These are phyloP conservation scores for Microvelia longipes DNA, from an alignment of 1,140 invertebrate species.

Conservation along the genomic window DNA sequence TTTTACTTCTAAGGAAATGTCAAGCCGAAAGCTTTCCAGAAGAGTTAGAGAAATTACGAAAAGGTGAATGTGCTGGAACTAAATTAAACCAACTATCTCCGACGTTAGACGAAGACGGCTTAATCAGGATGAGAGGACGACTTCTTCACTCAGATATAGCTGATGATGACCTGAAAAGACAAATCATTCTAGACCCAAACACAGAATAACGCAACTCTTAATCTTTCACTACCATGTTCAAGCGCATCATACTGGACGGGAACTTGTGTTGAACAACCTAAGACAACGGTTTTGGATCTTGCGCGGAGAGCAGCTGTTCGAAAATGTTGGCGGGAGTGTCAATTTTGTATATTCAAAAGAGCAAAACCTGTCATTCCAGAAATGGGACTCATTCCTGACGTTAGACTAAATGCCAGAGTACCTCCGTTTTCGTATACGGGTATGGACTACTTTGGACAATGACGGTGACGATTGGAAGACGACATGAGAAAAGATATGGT, in stretches of 20 bases:
- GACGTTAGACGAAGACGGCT: background rate
- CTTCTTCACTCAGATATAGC: background rate
- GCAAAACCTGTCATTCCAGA: background rate
- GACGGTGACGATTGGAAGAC: background rate
- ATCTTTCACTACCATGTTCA: background rate
- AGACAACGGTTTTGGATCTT: background rate
- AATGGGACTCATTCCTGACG: background rate
- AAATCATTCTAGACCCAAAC: background rate
- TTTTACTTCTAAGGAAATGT: background rate
- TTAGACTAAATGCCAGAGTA: background rate
- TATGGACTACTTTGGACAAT: background rate
- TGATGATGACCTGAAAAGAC: background rate
- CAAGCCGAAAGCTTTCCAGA: background rate
- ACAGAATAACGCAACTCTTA: background rate
- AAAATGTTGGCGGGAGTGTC: background rate
- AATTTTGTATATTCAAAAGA: background rate
- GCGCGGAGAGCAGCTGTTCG: background rate
- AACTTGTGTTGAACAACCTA: background rate
- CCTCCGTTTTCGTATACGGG: background rate
- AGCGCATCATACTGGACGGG: background rate
- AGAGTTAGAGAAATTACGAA: background rate
- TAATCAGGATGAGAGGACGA: background rate
- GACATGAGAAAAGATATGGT: background rate
- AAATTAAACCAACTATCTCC: background rate
- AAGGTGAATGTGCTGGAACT: background rate